These are phyloP conservation scores for Hermaeophaga mercurialis DNA, from an alignment of 2,888 invertebrate species.

Conservation along the genomic window DNA sequence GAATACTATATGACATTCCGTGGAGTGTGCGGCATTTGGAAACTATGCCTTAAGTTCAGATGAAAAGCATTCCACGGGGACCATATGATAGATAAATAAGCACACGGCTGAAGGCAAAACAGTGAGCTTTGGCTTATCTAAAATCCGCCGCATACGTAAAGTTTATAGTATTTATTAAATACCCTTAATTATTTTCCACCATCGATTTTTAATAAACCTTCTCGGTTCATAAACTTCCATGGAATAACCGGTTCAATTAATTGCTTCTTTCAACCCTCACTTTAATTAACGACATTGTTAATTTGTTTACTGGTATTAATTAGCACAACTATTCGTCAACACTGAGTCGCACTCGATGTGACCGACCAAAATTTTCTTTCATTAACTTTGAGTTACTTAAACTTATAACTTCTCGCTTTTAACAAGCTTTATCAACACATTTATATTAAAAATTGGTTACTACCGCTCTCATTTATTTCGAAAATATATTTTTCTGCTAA, in stretches of 20 bases:
- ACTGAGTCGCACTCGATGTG: slow-evolving; percentile 16
- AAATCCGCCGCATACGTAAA: slow-evolving; percentile 37
- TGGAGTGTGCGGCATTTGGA: slow-evolving; percentile 54
- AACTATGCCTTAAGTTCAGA: slow-evolving; percentile 59
- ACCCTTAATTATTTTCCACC: slow-evolving; percentile 16
- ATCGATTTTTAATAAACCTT: slow-evolving; percentile 32
- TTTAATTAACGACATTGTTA: slow-evolving; percentile 32
- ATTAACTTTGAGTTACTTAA: slow-evolving; percentile 13
- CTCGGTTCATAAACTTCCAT: slow-evolving; percentile 23
- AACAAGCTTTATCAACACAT: slow-evolving; percentile 5
- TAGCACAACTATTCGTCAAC: slow-evolving; percentile 29
- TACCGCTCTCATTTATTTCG: no score
- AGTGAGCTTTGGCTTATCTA: slow-evolving; percentile 47
- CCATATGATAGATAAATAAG: slow-evolving; percentile 57
- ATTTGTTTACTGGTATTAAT: slow-evolving; percentile 34
- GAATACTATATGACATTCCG: slow-evolving; percentile 57
- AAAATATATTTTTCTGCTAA: no score
- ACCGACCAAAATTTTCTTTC: slow-evolving; percentile 16
- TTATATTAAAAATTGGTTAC: slow-evolving; percentile 11
- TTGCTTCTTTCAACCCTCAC: slow-evolving; percentile 26
- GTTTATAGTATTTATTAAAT: slow-evolving; percentile 30
- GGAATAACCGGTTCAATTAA: slow-evolving; percentile 29
- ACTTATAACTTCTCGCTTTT: slow-evolving; percentile 14
- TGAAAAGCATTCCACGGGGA: slow-evolving; percentile 57
- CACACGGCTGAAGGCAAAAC: slow-evolving; percentile 53